Base-by-base conservation (phyloP, 1,140 invertebrate genomes). In the Lepidurus arcticus region DNA sequence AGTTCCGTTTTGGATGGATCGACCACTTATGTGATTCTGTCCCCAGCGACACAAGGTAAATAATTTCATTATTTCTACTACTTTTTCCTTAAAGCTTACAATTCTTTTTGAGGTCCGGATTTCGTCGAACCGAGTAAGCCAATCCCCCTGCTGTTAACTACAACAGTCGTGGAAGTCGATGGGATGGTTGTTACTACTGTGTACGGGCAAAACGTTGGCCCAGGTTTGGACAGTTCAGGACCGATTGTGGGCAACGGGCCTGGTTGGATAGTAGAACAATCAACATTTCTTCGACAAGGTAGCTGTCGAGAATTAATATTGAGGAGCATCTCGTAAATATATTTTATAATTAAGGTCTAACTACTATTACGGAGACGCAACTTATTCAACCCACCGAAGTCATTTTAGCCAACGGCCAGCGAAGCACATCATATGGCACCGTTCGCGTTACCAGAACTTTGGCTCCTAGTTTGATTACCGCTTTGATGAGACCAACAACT, bases 161-260 rank as follows among this genome's bases (percentile, higher is more conserved):
- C 53, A 65, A 65, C 16, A n/a, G 53, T 65, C 16, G 53, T 65
- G 13, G 16, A 65, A 65, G 53, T 65, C 21, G 13, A 21, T 16
- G 53, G 53, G 16, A 8, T 7, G 21, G 53, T 65, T 34, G 34
- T 34, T 65, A 65, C 53, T 1, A 65, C 53, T 21, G 21, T 65
- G 16, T 65, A 65, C 53, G 53, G 53, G 13, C 53, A 65, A 65
- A 65, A 65, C 53, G 53, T 65, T 65, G 53, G 53, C 53, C 6
- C 13, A n/a, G 53, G 53, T 21, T 65, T 65, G 21, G 53, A 65
- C 13, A n/a, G 16, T 21, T n/a, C 9, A 13, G 53, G 53, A 21
- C 53, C 53, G 9, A 65, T 65, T 21, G 21, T 65, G 16, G 53
- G 53, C 8, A 6, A 47, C 45, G 53, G 53, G 16, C 16, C 53